A percentile compares a stretch with the other conserved stretches of the same genome.
These are phyloP conservation scores for Mustela nigripes DNA, from an alignment of 2,113 vertebrate genomes.

Conservation along the genomic window DNA sequence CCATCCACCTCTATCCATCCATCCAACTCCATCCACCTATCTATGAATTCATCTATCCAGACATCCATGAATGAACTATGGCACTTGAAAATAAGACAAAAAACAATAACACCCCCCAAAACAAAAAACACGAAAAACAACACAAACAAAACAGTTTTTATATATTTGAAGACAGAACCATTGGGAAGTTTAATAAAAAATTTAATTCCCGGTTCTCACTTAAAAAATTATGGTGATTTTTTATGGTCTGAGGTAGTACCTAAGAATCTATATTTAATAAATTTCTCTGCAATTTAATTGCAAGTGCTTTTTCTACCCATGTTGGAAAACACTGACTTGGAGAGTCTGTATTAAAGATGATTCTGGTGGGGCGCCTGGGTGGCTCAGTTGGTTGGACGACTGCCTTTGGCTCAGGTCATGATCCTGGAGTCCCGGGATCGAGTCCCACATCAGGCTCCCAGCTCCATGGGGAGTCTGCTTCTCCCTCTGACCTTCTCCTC, in stretches of 20 bases:
- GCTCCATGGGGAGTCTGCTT: too few species aligned
- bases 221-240: neutral
- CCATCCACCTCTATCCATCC: neutral
- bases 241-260: neutral
- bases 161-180: neutral
- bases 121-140: neutral
- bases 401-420: too few species aligned
- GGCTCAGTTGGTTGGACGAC: too few species aligned
- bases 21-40: too few species aligned
- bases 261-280: neutral
- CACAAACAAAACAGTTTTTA: neutral
- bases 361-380: neutral
- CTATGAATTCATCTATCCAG: too few species aligned
- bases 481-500: too few species aligned
- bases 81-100: conserved; percentile 18
- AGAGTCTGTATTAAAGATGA: neutral
- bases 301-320: neutral
- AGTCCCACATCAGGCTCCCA: too few species aligned
- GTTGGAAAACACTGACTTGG: neutral
- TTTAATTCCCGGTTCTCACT: neutral
- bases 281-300: neutral
- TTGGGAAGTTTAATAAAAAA: neutral
- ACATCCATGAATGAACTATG: neutral
- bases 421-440: too few species aligned
- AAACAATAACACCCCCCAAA: neutral